Conservation (phyloP, 1,140 invertebrate genomes). For the Ostrea edulis region DNA sequence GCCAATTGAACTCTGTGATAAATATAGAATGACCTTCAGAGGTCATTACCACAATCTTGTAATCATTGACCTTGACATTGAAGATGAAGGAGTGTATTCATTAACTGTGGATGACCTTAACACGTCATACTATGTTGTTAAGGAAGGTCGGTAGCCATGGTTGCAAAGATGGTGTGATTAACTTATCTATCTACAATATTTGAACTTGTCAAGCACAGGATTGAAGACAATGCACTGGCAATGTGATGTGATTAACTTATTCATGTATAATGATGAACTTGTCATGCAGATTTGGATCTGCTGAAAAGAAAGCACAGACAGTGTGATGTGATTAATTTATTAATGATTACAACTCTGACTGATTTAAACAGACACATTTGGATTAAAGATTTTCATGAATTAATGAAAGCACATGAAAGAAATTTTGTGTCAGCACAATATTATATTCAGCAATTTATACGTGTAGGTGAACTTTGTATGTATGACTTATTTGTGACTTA, state of each 20-base stretch:
- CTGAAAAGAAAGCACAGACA: no score
- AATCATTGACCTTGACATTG: constrained; percentile 63
- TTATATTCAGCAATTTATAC: background rate
- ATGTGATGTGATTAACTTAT: no score
- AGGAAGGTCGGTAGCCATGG: constrained; percentile 13
- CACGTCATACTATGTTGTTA: constrained; percentile 49
- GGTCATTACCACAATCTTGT: constrained; percentile 67
- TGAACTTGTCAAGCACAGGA: background rate
- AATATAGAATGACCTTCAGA: constrained; percentile 61
- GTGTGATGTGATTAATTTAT: no score
- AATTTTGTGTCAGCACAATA: background rate
- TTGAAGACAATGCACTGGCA: no score
- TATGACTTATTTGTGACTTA: background rate
- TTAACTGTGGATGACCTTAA: constrained; percentile 60
- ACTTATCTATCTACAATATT: background rate
- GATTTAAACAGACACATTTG: background rate
- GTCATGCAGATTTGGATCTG: no score
- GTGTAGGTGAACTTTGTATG: constrained; percentile 15
- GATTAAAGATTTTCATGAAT: background rate
- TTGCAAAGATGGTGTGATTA: background rate
- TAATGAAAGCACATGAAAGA: background rate
- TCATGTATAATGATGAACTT: no score
- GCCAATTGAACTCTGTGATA: constrained; percentile 64
- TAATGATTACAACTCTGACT: no score
- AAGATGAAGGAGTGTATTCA: constrained; percentile 69